These are phyloP conservation scores for Spilogale gracilis DNA, from an alignment of 2,113 vertebrate genomes.

Conservation along the genomic window DNA sequence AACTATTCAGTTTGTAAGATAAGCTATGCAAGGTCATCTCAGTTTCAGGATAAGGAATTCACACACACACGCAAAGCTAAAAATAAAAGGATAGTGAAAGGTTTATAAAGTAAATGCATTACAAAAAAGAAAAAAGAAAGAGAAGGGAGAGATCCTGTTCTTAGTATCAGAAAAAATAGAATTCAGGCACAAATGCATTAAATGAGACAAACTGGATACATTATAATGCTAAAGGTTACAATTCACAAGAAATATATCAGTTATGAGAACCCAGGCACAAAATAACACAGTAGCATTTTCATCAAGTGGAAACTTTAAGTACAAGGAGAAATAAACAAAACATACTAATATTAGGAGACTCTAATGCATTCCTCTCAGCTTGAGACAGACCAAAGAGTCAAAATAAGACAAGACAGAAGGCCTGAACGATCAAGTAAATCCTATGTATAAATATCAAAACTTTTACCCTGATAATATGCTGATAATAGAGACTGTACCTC, in stretches of 20 bases:
- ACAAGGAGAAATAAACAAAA: conserved; percentile 19
- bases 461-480: background rate
- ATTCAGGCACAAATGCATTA: background rate
- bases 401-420: background rate
- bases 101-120: background rate
- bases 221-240: background rate
- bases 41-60: background rate
- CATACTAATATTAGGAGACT: background rate
- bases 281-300: background rate
- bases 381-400: background rate
- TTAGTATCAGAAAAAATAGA: conserved; percentile 7
- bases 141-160: background rate
- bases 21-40: background rate
- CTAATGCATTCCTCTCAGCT: background rate
- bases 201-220: background rate
- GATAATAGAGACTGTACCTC: background rate
- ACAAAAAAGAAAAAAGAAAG: background rate
- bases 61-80: background rate
- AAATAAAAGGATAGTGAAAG: background rate
- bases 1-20: background rate
- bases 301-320: background rate
- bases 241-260: background rate
- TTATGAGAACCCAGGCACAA: background rate
- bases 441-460: background rate
- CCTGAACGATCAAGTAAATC: background rate